Evolutionary conservation across 1,140 invertebrate genomes (phyloP).

Genomic region (Anoplophora glabripennis): DNA sequence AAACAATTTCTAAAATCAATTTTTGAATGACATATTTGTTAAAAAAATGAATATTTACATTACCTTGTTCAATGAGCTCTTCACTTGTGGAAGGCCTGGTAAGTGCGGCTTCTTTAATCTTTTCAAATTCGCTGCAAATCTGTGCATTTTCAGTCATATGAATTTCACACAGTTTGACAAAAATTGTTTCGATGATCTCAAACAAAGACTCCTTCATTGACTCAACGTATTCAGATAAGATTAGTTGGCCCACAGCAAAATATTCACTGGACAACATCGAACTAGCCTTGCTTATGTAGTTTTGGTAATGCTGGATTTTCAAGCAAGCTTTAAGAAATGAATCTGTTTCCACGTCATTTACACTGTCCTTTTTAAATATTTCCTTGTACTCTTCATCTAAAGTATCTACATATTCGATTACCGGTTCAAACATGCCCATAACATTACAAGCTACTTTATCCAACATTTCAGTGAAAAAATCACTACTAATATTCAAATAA

Average conservation of each 20-base stretch:
- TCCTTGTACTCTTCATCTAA: conserved; percentile 22
- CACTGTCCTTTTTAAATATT: conserved; percentile 21
- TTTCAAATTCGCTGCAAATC: conserved; percentile 64
- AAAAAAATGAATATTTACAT: background rate
- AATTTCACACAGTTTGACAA: conserved; percentile 48
- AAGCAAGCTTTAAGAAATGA: conserved; percentile 57
- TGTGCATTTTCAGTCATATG: conserved; percentile 54
- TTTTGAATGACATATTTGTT: conserved; percentile 1
- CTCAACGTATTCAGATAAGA: conserved; percentile 51
- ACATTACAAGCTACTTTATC: conserved; percentile 26
- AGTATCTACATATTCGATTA: conserved; percentile 19
- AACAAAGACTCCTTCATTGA: conserved; percentile 51
- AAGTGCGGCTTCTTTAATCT: conserved; percentile 57
- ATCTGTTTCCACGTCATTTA: conserved; percentile 2
- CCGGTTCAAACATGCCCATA: conserved; percentile 25
- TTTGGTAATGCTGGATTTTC: conserved; percentile 60
- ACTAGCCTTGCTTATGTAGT: conserved; percentile 57
- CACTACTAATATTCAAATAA: conserved; percentile 29
- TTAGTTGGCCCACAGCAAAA: conserved; percentile 56
- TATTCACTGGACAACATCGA: conserved; percentile 61
- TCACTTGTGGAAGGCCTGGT: conserved; percentile 66
- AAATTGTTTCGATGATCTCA: conserved; percentile 51
- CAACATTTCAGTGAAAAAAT: conserved; percentile 21
- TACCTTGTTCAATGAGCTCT: conserved; percentile 61
- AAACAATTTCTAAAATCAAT: conserved; percentile 59